These are phyloP conservation scores for Chromoteleia sp. DNA, from an alignment of 2,888 invertebrate species.

Conservation along the genomic window DNA sequence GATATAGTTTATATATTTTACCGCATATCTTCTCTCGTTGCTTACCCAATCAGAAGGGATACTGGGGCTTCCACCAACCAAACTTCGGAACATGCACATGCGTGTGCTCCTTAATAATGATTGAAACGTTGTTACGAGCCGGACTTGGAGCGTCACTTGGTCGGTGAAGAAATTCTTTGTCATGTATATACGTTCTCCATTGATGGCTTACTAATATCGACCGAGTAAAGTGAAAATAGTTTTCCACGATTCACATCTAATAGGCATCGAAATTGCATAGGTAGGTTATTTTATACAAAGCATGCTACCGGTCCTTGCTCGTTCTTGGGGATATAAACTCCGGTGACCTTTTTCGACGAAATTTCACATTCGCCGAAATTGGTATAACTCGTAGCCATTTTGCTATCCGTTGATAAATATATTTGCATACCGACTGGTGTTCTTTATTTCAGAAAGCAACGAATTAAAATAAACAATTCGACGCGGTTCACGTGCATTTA, in stretches of 20 bases:
- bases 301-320: neutral
- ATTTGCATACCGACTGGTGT: conserved; percentile 84
- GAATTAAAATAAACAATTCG: conserved; percentile 25
- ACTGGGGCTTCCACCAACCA: too few species aligned
- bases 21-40: too few species aligned
- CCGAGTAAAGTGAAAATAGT: conserved; percentile 62
- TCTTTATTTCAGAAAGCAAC: conserved; percentile 55
- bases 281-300: conserved; percentile 18
- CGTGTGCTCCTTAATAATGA: too few species aligned
- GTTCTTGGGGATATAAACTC: neutral
- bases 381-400: conserved; percentile 81
- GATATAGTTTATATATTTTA: too few species aligned
- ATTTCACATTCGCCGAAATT: conserved; percentile 49
- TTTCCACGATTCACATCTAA: neutral
- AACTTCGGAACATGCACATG: too few species aligned
- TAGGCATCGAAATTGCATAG: conserved; percentile 8
- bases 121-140: neutral
- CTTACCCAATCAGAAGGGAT: too few species aligned
- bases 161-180: conserved; percentile 71
- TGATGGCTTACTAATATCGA: conserved; percentile 65
- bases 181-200: conserved; percentile 36
- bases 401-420: conserved; percentile 85
- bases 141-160: conserved; percentile 64
- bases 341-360: neutral
- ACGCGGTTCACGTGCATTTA: conserved; percentile 3